Conservation (phyloP, 2,888 invertebrate genomes). For the Caenorhabditis sp. region DNA sequence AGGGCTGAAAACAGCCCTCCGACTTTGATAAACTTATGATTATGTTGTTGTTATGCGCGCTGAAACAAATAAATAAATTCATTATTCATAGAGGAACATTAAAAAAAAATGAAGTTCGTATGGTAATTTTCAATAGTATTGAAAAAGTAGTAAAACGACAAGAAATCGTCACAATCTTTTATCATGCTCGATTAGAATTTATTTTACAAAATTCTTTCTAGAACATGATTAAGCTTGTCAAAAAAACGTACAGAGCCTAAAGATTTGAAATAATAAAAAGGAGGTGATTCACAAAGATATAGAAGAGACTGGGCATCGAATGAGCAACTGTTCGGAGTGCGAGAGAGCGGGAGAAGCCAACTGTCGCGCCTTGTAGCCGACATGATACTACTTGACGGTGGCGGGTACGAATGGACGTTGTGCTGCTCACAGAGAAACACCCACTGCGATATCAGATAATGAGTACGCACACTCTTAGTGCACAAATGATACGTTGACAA, state of each 20-base stretch:
- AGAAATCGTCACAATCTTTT: too few relatives aligned
- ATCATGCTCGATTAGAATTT: too few relatives aligned
- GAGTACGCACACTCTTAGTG: conserved; percentile 46
- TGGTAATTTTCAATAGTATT: too few relatives aligned
- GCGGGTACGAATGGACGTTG: conserved; percentile 61
- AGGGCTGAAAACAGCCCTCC: conserved; percentile 49
- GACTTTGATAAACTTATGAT: conserved; percentile 10
- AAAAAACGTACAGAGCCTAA: conserved; percentile 26
- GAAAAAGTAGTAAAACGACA: too few relatives aligned
- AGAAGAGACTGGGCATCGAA: conserved; percentile 43
- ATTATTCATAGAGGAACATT: too few relatives aligned
- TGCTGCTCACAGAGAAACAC: conserved; percentile 46
- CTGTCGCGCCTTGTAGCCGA: conserved; percentile 63
- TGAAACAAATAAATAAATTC: background rate
- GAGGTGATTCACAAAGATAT: conserved; percentile 49
- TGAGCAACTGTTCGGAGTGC: conserved; percentile 56
- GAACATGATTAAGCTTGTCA: too few relatives aligned
- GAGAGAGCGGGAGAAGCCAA: conserved; percentile 31
- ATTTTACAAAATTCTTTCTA: too few relatives aligned
- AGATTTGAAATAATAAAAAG: conserved; percentile 48
- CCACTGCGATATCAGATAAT: conserved; percentile 56
- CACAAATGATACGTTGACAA: conserved; percentile 60
- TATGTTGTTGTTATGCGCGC: conserved; percentile 27
- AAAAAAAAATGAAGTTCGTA: too few relatives aligned
- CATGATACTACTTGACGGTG: conserved; percentile 57